phyloP scores from a whole-genome alignment of 2,888 invertebrate species.

The Lasioglossum figueresi region DNA sequence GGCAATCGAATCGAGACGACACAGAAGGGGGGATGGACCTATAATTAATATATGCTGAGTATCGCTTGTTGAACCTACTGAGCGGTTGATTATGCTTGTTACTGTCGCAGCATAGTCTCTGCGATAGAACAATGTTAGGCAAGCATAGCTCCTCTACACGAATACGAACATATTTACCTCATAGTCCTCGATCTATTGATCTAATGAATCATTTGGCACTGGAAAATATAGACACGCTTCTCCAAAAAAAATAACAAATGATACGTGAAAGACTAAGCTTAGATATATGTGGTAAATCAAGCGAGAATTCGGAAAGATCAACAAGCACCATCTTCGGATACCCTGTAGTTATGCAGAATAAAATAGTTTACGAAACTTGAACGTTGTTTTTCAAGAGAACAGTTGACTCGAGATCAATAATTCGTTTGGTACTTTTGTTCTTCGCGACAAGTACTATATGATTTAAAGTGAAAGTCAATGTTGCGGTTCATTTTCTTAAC shows the following conservation, averaged over 20 bases:
- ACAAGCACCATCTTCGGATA: too few species aligned
- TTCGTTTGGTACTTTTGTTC: too few species aligned
- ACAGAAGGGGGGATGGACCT: slow-evolving; percentile 47
- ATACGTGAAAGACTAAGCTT: background rate
- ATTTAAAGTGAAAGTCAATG: too few species aligned
- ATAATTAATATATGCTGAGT: slow-evolving; percentile 79
- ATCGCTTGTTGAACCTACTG: slow-evolving; percentile 73
- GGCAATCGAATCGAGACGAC: slow-evolving; percentile 64
- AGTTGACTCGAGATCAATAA: too few species aligned
- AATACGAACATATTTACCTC: background rate
- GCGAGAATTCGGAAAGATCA: too few species aligned
- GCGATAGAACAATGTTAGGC: slow-evolving; percentile 29
- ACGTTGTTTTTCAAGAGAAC: too few species aligned
- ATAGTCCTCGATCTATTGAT: background rate
- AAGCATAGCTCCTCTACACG: background rate
- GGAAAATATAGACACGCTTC: too few species aligned
- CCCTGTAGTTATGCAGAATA: too few species aligned
- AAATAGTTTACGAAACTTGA: too few species aligned
- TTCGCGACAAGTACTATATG: too few species aligned
- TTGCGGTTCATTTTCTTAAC: too few species aligned
- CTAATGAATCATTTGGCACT: slow-evolving; percentile 6
- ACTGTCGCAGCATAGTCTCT: slow-evolving; percentile 22
- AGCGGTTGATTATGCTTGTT: slow-evolving; percentile 69
- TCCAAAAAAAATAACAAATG: background rate
- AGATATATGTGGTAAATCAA: background rate